Conservation (phyloP, 2,888 invertebrate genomes). For the Harpagoxenus sublaevis region DNA sequence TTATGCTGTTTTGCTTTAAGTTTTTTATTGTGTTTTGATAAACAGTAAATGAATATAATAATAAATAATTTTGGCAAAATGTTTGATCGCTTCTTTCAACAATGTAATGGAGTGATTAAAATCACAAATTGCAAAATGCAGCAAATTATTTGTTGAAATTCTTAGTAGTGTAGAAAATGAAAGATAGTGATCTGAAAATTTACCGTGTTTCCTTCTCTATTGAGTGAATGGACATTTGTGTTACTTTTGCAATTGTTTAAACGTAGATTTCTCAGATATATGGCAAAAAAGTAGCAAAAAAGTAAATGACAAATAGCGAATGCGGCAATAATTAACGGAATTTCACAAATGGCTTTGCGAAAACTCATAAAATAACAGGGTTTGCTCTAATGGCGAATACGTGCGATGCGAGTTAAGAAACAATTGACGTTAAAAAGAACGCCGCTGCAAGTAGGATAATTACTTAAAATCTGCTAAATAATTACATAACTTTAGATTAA, state of each 20-base stretch:
- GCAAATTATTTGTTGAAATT: not conserved
- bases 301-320: not conserved
- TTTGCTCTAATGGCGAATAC: not conserved
- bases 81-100: not conserved
- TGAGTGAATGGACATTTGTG: not conserved
- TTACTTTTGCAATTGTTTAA: not conserved
- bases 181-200: not conserved
- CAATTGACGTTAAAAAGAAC: not conserved
- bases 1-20: not conserved
- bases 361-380: constrained; percentile 34
- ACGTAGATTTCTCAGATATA: constrained; percentile 17
- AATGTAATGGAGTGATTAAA: constrained; percentile 1
- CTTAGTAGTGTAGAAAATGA: not conserved
- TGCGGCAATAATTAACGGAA: constrained; percentile 9
- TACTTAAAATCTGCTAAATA: not conserved
- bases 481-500: not conserved
- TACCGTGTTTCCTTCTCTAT: not conserved
- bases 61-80: not conserved
- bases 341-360: constrained; percentile 42
- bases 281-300: constrained; percentile 1
- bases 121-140: not conserved
- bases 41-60: not conserved
- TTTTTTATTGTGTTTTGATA: not conserved
- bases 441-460: not conserved
- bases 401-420: constrained; percentile 6